Evolutionary conservation across 2,113 vertebrate species (phyloP).

Genomic region (Daboia siamensis): DNA sequence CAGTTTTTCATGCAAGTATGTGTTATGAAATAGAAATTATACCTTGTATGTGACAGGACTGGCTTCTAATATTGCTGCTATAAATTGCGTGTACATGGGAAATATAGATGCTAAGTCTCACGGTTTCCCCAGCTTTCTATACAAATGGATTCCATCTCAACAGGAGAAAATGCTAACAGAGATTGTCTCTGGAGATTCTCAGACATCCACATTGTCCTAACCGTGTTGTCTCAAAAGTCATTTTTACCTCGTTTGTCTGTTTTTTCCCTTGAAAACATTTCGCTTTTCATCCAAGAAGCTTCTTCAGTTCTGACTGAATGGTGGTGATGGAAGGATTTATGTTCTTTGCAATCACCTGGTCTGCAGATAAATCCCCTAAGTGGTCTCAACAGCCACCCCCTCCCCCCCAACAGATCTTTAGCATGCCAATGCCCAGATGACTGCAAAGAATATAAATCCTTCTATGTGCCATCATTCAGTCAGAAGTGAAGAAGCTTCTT

Average conservation of each 20-base stretch:
- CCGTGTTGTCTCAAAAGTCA: background rate
- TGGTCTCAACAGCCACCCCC: background rate
- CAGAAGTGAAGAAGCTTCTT: background rate
- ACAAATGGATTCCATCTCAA: slow-evolving; percentile 17
- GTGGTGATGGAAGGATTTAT: background rate
- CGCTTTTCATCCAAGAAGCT: background rate
- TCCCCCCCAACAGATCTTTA: background rate
- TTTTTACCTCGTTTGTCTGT: background rate
- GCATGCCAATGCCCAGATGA: background rate
- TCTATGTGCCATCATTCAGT: background rate
- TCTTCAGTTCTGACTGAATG: background rate
- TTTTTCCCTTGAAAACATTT: background rate
- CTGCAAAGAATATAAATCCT: background rate
- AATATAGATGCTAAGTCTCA: background rate
- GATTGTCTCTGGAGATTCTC: background rate
- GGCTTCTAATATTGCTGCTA: slow-evolving; percentile 17
- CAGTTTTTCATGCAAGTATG: background rate
- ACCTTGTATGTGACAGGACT: background rate
- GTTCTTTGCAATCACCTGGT: background rate
- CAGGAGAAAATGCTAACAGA: background rate
- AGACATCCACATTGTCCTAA: background rate
- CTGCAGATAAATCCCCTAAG: background rate
- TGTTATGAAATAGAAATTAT: background rate
- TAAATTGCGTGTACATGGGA: slow-evolving; percentile 19
- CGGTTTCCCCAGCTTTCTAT: background rate